Conservation (phyloP, 2,888 invertebrate genomes). For the Kuschelorhynchus macadamiae region DNA sequence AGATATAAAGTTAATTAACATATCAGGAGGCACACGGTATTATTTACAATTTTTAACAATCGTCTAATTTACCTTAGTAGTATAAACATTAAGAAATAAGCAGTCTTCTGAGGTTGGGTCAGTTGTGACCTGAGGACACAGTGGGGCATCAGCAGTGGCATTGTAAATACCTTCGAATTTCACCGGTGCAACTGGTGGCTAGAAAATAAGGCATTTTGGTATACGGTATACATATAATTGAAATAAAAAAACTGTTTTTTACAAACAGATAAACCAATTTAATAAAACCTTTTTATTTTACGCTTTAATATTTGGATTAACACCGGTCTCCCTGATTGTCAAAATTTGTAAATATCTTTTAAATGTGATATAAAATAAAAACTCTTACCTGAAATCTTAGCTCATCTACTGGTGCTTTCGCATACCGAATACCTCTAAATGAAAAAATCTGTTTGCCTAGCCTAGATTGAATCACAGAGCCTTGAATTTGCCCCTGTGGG, state of each 20-base stretch:
- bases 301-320: too few species aligned
- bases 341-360: too few species aligned
- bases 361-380: background rate
- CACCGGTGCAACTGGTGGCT: slow-evolving; percentile 64
- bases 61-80: slow-evolving; percentile 69
- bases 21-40: too few species aligned
- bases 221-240: too few species aligned
- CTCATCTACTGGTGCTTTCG: slow-evolving; percentile 61
- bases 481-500: slow-evolving; percentile 58
- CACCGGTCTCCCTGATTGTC: too few species aligned
- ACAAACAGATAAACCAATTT: too few species aligned
- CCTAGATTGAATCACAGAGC: slow-evolving; percentile 56
- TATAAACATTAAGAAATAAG: slow-evolving; percentile 76
- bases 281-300: too few species aligned
- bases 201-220: slow-evolving; percentile 68
- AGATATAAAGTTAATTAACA: too few species aligned
- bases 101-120: slow-evolving; percentile 74
- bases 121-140: slow-evolving; percentile 63
- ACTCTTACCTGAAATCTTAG: slow-evolving; percentile 64
- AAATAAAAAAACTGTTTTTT: too few species aligned
- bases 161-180: slow-evolving; percentile 63
- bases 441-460: slow-evolving; percentile 59
- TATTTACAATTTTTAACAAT: too few species aligned
- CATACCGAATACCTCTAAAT: slow-evolving; percentile 60
- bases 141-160: slow-evolving; percentile 63